A percentile compares a stretch with the other conserved stretches of the same genome.
phyloP scores from a whole-genome alignment of 2,797 vertebrate species.

The Emydoidea blandingii region DNA sequence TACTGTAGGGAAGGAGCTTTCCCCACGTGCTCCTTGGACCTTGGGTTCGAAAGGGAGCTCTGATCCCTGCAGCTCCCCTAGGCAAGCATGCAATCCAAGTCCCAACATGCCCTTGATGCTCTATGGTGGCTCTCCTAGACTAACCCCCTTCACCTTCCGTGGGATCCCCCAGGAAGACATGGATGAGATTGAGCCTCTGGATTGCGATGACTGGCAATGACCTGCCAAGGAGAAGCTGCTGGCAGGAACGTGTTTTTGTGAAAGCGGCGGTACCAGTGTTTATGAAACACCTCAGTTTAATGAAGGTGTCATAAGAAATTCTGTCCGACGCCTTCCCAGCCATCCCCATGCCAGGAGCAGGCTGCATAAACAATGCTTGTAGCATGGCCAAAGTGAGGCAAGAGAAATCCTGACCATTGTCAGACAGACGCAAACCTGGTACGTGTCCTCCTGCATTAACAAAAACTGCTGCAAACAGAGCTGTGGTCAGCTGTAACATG shows the following conservation, averaged over 20 bases:
- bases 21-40: background rate
- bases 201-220: background rate
- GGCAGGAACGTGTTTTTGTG: background rate
- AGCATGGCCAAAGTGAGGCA: background rate
- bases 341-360: background rate
- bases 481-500: background rate
- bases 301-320: background rate
- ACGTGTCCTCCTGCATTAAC: too few relatives aligned
- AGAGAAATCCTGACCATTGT: background rate
- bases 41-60: background rate
- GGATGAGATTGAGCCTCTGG: background rate
- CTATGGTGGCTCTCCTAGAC: background rate
- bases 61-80: background rate
- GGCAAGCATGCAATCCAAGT: background rate
- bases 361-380: background rate
- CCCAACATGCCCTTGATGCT: background rate
- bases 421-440: background rate
- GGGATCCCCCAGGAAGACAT: background rate
- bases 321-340: background rate
- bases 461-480: background rate
- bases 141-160: background rate
- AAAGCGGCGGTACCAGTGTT: background rate
- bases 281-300: background rate
- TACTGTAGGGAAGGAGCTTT: background rate
- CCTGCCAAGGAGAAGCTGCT: background rate